These are phyloP conservation scores for Harpalus rubripes DNA, from an alignment of 2,888 invertebrate species.

Conservation along the genomic window DNA sequence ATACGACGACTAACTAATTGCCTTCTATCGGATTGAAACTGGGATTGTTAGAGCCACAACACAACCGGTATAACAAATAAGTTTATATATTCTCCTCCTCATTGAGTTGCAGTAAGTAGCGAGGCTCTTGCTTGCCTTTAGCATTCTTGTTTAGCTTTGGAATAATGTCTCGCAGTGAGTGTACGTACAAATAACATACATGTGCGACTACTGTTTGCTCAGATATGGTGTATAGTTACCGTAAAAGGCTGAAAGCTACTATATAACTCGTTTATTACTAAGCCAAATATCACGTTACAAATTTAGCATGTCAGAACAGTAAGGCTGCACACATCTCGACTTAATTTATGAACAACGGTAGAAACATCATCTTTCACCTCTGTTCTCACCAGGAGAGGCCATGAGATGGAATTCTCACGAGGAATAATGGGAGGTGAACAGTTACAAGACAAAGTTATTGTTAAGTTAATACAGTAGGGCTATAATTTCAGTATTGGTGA, in stretches of 20 bases:
- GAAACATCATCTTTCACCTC: slow-evolving; percentile 55
- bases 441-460: no score
- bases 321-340: slow-evolving; percentile 41
- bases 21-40: neutral
- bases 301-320: slow-evolving; percentile 64
- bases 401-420: neutral
- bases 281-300: slow-evolving; percentile 65
- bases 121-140: neutral
- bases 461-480: no score
- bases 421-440: neutral
- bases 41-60: neutral
- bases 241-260: slow-evolving; percentile 57
- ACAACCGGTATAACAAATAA: neutral
- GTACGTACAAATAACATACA: slow-evolving; percentile 44
- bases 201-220: slow-evolving; percentile 44
- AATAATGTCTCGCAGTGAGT: neutral
- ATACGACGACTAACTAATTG: no score
- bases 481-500: no score
- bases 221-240: slow-evolving; percentile 55
- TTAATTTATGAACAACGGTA: slow-evolving; percentile 58
- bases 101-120: neutral
- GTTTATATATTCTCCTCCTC: neutral
- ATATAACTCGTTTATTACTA: slow-evolving; percentile 62
- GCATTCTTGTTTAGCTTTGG: neutral
- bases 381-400: slow-evolving; percentile 21